Evolutionary conservation across 2,113 vertebrate genomes (phyloP).

Genomic region (Oryzias curvinotus): DNA sequence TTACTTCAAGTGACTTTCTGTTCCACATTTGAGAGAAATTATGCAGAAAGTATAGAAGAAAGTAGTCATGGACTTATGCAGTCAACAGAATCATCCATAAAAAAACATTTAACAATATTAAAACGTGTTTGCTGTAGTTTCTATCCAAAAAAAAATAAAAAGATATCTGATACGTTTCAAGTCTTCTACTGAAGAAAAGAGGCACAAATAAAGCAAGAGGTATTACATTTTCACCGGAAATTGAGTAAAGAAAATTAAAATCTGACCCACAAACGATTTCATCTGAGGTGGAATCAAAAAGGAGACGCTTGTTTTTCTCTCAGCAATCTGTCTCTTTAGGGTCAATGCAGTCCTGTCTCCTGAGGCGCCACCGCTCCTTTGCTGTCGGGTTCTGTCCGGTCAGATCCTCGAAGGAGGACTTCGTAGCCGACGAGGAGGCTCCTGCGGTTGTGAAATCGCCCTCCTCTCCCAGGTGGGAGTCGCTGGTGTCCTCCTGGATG

Average conservation of each 20-base stretch:
- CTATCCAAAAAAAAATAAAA: too few relatives aligned
- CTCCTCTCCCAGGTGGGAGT: slow-evolving; percentile 87
- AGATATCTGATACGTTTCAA: too few relatives aligned
- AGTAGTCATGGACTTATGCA: too few relatives aligned
- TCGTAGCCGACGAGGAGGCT: slow-evolving; percentile 80
- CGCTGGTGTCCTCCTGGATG: slow-evolving; percentile 94
- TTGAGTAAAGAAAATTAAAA: neutral
- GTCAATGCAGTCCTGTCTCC: slow-evolving; percentile 89
- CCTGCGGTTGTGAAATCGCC: slow-evolving; percentile 85
- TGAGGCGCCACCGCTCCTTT: slow-evolving; percentile 86
- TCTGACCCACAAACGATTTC: neutral
- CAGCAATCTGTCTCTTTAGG: slow-evolving; percentile 96
- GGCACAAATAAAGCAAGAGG: too few relatives aligned
- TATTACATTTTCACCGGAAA: neutral
- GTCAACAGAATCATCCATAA: too few relatives aligned
- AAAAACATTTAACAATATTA: too few relatives aligned
- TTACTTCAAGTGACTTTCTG: too few relatives aligned
- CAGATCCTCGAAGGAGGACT: slow-evolving; percentile 92
- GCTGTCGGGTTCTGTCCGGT: slow-evolving; percentile 75
- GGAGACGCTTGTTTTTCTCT: slow-evolving; percentile 11
- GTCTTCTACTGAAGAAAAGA: too few relatives aligned
- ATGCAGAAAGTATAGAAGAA: too few relatives aligned
- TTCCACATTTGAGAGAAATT: too few relatives aligned
- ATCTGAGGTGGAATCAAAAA: too few relatives aligned
- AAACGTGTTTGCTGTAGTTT: too few relatives aligned